Percentiles rank a stretch among this genome's conserved stretches.
These are phyloP conservation scores for Drosophila murphyi DNA, from an alignment of 1,140 invertebrate genomes.

Conservation along the genomic window DNA sequence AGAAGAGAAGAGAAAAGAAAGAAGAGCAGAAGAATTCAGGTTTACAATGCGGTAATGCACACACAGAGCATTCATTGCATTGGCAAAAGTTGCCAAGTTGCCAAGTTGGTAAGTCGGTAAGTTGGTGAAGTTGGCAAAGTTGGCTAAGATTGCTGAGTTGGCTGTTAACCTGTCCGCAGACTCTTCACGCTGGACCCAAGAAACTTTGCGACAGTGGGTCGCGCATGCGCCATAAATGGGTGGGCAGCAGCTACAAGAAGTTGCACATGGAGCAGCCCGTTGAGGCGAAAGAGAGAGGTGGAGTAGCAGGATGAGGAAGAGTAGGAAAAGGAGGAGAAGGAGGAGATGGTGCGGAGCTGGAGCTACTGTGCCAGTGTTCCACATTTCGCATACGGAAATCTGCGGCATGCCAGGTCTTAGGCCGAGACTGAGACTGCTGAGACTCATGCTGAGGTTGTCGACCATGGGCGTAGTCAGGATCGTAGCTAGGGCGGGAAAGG, in stretches of 20 bases:
- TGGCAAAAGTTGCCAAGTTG: neutral
- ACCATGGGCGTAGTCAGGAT: neutral
- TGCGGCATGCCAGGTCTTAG: conserved; percentile 26
- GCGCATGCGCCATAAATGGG: conserved; percentile 44
- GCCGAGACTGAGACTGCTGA: neutral
- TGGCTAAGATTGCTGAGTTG: conserved; percentile 1
- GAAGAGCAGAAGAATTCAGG: conserved; percentile 74
- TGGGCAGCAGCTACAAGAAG: conserved; percentile 22
- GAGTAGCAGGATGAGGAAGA: conserved; percentile 10
- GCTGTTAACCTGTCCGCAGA: neutral
- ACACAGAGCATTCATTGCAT: conserved; percentile 12
- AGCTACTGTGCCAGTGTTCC: conserved; percentile 76
- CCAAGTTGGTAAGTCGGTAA: too few relatives aligned
- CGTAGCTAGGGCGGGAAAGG: neutral
- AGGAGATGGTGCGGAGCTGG: neutral
- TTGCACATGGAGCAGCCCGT: conserved; percentile 3
- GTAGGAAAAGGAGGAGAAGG: neutral
- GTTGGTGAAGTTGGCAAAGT: neutral
- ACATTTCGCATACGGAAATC: conserved; percentile 80
- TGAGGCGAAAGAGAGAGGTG: neutral
- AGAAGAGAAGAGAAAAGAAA: conserved; percentile 56
- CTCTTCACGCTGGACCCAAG: conserved; percentile 16
- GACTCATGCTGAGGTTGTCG: neutral
- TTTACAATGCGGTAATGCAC: conserved; percentile 82
- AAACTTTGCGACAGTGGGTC: conserved; percentile 26